Base-by-base conservation (phyloP, 2,113 vertebrate species). In the Hirundichthys speculiger region DNA sequence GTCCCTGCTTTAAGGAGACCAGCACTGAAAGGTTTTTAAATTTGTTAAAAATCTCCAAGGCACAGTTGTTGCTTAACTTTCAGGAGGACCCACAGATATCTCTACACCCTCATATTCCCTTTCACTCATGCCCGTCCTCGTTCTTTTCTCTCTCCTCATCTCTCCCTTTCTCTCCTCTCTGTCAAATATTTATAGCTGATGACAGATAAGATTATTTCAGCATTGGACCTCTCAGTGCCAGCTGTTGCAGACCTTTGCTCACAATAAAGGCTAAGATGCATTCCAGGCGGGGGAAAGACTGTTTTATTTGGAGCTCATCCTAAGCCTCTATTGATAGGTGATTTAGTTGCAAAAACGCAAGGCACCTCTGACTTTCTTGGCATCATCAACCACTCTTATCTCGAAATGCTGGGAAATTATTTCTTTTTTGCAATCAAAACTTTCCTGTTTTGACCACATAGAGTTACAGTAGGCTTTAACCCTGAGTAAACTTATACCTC, bases 131-230 rank as follows among this genome's bases (percentile, higher is more conserved):
- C 64, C 25, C 56, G 50, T 64, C 43, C 54, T 67, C 73, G 63
- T 34, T 34, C 11, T 34, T 80, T 81, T 62, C 56, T 59, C 51
- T 64, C 53, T 46, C 68, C 69, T 71, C 58, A 47, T 64, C 69
- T 57, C 69, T 65, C 40, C 51, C 45, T 58, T 74, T 54, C 83
- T 75, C 52, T 61, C 55, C 64, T 79, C 79, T 81, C 75, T 86
- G 80, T 90, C 85, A 88, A 89, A 90, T 92, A 90, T 93, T 94
- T 93, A 93, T 91, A 82, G 88, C 88, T 89, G 92, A 93, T 93
- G 86, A 84, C 49, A 91, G 93, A 94, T 94, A 92, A 94, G 92
- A 93, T 93, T 88, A 88, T 86, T 88, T 61, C 71, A 76, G 79
- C 66, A 41, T 46, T 38, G 83, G 82, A 88, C 85, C 88, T 88